Conservation (phyloP, 2,113 vertebrate genomes). For the Speoplatyrhinus poulsoni region DNA sequence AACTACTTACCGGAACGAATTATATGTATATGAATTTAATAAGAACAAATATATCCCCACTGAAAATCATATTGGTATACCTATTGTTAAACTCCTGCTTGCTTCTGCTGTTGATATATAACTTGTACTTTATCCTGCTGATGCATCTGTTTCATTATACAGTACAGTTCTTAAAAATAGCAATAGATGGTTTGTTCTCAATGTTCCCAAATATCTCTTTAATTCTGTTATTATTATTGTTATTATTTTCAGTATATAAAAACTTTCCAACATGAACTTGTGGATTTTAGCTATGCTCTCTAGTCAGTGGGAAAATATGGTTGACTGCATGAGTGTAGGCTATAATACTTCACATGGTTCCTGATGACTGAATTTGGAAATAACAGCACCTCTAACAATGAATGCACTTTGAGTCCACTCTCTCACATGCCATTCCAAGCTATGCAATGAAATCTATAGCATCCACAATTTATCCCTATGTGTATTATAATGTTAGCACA, state of each 20-base stretch:
- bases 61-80: conserved; percentile 15
- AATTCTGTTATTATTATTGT: conserved; percentile 49
- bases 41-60: conserved; percentile 23
- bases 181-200: conserved; percentile 13
- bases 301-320: too few relatives aligned
- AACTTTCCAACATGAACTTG: conserved; percentile 28
- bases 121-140: conserved; percentile 24
- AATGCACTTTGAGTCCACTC: conserved; percentile 63
- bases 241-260: conserved; percentile 42
- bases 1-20: conserved; percentile 44
- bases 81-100: conserved; percentile 27
- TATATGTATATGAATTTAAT: conserved; percentile 40
- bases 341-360: neutral
- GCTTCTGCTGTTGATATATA: conserved; percentile 47
- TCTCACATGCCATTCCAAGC: conserved; percentile 61
- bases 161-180: too few relatives aligned
- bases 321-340: neutral
- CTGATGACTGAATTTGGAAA: conserved; percentile 35
- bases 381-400: conserved; percentile 52
- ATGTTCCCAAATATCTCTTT: conserved; percentile 55
- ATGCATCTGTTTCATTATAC: too few relatives aligned
- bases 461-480: conserved; percentile 46
- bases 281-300: too few relatives aligned
- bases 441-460: conserved; percentile 73
- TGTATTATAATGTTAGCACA: conserved; percentile 57